Conservation (phyloP, 1,140 invertebrate genomes). For the Heliconius himera region DNA sequence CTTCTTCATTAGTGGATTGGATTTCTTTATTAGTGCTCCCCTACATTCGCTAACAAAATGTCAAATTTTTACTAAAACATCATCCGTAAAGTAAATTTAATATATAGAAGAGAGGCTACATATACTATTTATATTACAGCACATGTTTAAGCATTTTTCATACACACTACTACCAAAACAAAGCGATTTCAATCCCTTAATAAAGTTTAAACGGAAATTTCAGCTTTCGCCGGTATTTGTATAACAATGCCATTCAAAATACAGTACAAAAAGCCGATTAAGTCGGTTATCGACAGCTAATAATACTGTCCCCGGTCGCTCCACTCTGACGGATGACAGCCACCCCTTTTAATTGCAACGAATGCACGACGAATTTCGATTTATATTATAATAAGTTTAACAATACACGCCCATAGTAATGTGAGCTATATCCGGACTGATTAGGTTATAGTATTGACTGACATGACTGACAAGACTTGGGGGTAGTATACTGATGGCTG, state of each 20-base stretch:
- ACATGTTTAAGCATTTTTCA: neutral
- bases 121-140: too few species aligned
- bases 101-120: too few species aligned
- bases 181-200: neutral
- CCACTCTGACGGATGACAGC: constrained; percentile 63
- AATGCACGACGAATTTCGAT: constrained; percentile 69
- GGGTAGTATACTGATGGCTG: neutral
- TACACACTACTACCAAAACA: neutral
- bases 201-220: neutral
- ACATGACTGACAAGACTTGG: neutral
- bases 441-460: neutral
- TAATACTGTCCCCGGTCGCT: constrained; percentile 65
- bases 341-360: constrained; percentile 67
- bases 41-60: too few species aligned
- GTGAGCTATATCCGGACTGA: neutral
- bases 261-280: constrained; percentile 66
- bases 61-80: too few species aligned
- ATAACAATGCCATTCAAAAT: constrained; percentile 47
- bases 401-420: neutral
- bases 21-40: too few species aligned
- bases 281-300: constrained; percentile 66
- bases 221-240: constrained; percentile 26
- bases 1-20: too few species aligned
- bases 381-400: constrained; percentile 73
- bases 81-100: too few species aligned